Base-by-base conservation (phyloP, 2,113 vertebrate genomes). In the Lepisosteus osseus region DNA sequence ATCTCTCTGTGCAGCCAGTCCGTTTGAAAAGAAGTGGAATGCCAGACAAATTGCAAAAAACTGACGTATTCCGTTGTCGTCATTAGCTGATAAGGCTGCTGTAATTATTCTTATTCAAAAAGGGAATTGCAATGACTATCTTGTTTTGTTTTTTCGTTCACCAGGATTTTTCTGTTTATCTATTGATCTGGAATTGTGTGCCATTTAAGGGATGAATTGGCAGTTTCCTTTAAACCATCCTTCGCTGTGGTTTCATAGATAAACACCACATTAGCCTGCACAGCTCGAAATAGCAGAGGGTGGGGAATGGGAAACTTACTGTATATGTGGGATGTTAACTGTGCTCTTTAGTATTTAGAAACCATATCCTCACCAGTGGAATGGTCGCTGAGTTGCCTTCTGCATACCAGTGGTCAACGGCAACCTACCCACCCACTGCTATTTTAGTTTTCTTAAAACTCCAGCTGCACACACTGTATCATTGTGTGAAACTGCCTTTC, bases 401-500 rank as follows among this genome's bases (percentile, higher is more conserved):
- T 83, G 85, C 91, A 91, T 91, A 84, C 90, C 90, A 83, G 90
- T 83, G 91, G 91, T 91, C 84, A 79, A 79, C 78, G 79, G 76
- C 73, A 76, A 85, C 86, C 86, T 89, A 88, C 89, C 88, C 91
- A 80, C 90, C 88, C 90, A 86, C 78, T 67, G 81, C 87, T 92
- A 92, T 92, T 91, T 86, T 83, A 79, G 88, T 83, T 75, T 69
- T 68, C 67, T 55, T 29, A 43, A 59, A 65, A 43, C 29, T 76
- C 71, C 75, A 78, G 74, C 78, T 78, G 74, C 45, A 73, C 65
- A 15, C 65, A 45, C 17, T 42, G 17, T 29, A 13, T 61, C 6
- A 15, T 41, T 29, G 29, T 29, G 11, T 29, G 7, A 65, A 8
- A 7, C 6, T n/a, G 57, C 13, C 17, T 6, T 40, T 29, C 41